Conservation (phyloP, 1,140 invertebrate species). For the Zaprionus africanus region DNA sequence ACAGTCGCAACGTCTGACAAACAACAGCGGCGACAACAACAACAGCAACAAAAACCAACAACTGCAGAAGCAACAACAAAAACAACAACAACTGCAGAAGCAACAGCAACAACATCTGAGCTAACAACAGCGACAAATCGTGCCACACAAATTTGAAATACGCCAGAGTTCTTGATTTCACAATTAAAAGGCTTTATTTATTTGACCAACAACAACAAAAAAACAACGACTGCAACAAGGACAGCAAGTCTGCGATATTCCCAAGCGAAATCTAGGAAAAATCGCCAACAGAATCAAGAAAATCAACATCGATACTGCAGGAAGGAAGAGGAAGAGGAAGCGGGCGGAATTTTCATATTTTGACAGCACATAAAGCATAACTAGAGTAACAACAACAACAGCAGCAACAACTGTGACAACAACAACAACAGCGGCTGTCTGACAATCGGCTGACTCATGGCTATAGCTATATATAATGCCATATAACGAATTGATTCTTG, state of each 20-base stretch:
- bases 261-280: constrained; percentile 35
- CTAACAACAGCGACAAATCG: constrained; percentile 48
- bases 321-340: constrained; percentile 15
- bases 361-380: constrained; percentile 70
- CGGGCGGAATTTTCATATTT: constrained; percentile 55
- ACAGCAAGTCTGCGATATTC: constrained; percentile 52
- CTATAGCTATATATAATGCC: constrained; percentile 14
- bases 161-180: constrained; percentile 69
- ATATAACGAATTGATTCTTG: constrained; percentile 58
- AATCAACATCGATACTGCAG: constrained; percentile 18
- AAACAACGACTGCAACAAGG: background rate
- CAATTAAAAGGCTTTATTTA: constrained; percentile 77
- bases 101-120: constrained; percentile 22
- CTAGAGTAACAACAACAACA: constrained; percentile 24
- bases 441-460: constrained; percentile 63
- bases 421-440: constrained; percentile 25
- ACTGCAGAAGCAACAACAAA: constrained; percentile 16
- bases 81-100: constrained; percentile 18
- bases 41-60: constrained; percentile 20
- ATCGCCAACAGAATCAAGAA: constrained; percentile 12
- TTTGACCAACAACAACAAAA: constrained; percentile 42
- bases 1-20: constrained; percentile 31
- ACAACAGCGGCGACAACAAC: constrained; percentile 17
- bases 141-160: constrained; percentile 51
- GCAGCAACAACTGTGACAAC: constrained; percentile 6